Conservation (phyloP, 2,113 vertebrate genomes). For the Ascaphus truei region DNA sequence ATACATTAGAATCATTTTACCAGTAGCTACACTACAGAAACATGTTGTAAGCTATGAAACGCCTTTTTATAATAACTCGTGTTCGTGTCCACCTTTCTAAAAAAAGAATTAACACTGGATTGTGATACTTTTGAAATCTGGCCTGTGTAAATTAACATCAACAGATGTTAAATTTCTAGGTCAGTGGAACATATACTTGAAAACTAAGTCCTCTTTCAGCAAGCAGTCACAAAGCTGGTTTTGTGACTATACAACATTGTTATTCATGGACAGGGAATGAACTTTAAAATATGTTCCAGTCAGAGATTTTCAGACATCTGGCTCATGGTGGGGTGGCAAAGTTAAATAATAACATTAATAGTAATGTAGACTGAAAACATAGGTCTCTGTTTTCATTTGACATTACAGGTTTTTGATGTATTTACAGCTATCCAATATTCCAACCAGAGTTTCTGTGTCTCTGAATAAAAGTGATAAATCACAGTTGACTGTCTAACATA, state of each 20-base stretch:
- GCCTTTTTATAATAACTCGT: neutral
- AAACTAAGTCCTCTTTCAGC: slow-evolving; percentile 37
- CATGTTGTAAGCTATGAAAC: neutral
- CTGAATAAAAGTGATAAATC: neutral
- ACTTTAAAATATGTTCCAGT: slow-evolving; percentile 39
- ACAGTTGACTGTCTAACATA: neutral
- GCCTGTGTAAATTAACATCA: slow-evolving; percentile 31
- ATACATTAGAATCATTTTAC: neutral
- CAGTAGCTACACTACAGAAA: neutral
- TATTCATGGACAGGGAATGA: slow-evolving; percentile 23
- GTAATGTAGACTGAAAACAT: slow-evolving; percentile 9
- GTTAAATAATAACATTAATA: slow-evolving; percentile 36
- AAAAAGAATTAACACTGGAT: slow-evolving; percentile 31
- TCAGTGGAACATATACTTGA: slow-evolving; percentile 39
- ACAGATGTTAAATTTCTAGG: slow-evolving; percentile 38
- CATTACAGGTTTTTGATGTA: slow-evolving; percentile 4
- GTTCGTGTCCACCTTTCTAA: slow-evolving; percentile 7
- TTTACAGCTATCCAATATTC: neutral
- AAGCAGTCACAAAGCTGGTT: slow-evolving; percentile 32
- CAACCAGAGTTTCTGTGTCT: neutral
- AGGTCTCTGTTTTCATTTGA: slow-evolving; percentile 19
- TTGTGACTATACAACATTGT: slow-evolving; percentile 35
- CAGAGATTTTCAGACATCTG: slow-evolving; percentile 40
- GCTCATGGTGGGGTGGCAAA: slow-evolving; percentile 11
- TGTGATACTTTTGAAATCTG: slow-evolving; percentile 31